Conservation (phyloP, 2,797 vertebrate species). For the Oreortyx pictus region DNA sequence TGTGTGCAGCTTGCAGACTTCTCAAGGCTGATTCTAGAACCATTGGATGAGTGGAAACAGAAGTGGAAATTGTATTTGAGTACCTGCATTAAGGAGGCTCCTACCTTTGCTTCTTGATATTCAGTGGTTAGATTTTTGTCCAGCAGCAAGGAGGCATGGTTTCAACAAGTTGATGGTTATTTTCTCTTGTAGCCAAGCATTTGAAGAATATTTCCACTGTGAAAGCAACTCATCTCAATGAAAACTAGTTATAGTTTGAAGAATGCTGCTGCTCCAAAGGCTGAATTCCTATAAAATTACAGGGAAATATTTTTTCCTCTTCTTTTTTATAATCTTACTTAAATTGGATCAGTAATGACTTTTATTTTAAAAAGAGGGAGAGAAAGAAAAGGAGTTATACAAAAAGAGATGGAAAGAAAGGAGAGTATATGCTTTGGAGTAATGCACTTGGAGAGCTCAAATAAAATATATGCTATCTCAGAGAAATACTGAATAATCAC, state of each 20-base stretch:
- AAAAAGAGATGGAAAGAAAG: neutral
- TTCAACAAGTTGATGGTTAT: neutral
- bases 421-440: neutral
- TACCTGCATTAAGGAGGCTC: neutral
- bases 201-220: conserved; percentile 17
- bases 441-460: neutral
- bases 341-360: conserved; percentile 14
- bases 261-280: neutral
- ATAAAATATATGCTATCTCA: conserved; percentile 22
- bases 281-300: neutral
- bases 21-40: neutral
- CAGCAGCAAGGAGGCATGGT: neutral
- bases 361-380: neutral
- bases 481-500: conserved; percentile 8
- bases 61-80: neutral
- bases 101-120: neutral
- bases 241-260: conserved; percentile 7
- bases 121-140: neutral
- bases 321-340: conserved; percentile 16
- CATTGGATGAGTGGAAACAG: neutral
- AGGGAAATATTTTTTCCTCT: neutral
- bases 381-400: neutral
- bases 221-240: neutral
- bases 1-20: neutral
- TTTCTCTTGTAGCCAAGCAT: neutral